phyloP scores from a whole-genome alignment of 1,140 invertebrate genomes.

The Thaumatotibia leucotreta region DNA sequence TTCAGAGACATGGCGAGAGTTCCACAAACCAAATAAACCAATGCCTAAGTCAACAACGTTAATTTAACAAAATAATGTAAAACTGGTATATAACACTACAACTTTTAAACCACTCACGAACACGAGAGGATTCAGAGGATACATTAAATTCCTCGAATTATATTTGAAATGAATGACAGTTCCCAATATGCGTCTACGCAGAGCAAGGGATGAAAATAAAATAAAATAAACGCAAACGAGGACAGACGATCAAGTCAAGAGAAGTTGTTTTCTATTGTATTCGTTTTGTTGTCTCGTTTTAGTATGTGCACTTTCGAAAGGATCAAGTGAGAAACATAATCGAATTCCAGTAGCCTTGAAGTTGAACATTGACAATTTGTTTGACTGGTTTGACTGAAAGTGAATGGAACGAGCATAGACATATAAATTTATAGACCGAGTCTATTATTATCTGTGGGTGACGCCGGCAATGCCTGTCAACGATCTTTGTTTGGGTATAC shows the following conservation, averaged over 20 bases:
- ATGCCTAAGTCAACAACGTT: neutral
- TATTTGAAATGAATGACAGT: neutral
- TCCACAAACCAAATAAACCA: neutral
- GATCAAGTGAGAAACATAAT: neutral
- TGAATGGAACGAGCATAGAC: neutral
- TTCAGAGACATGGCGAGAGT: constrained; percentile 42
- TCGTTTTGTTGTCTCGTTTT: neutral
- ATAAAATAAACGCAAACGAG: constrained; percentile 14
- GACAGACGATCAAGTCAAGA: neutral
- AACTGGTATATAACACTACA: neutral
- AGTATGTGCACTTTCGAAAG: neutral
- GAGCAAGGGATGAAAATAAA: constrained; percentile 1
- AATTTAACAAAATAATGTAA: neutral
- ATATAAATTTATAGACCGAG: no score
- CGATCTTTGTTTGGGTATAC: no score
- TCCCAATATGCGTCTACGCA: neutral
- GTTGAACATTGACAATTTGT: no score
- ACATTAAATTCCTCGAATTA: neutral
- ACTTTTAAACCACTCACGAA: neutral
- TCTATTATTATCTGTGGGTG: no score
- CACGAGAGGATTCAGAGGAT: neutral
- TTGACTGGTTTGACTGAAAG: no score
- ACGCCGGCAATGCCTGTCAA: no score
- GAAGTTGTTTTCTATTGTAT: neutral
- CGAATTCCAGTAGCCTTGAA: neutral